phyloP scores from a whole-genome alignment of 2,888 invertebrate species.

The Spisula solida region DNA sequence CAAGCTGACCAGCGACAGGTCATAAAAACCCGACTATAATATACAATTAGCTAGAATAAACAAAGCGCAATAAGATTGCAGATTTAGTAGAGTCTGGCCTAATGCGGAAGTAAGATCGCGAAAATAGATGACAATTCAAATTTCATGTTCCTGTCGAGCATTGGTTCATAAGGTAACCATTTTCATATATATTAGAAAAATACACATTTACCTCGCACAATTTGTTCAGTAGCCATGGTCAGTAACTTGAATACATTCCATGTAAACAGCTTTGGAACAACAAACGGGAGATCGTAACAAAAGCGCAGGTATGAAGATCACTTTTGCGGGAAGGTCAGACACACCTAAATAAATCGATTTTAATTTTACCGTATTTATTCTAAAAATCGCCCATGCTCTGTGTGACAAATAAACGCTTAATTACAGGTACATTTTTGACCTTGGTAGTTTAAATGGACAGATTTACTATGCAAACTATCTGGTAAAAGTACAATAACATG shows the following conservation, averaged over 20 bases:
- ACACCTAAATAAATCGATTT: too few species aligned
- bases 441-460: too few species aligned
- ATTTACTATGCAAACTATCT: too few species aligned
- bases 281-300: background rate
- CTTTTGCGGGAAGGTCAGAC: background rate
- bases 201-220: background rate
- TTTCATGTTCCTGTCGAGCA: background rate
- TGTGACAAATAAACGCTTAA: too few species aligned
- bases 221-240: conserved; percentile 14
- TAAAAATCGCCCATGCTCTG: too few species aligned
- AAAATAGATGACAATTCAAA: background rate
- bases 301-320: background rate
- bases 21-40: too few species aligned
- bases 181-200: background rate
- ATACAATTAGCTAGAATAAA: too few species aligned
- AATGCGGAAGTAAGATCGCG: conserved; percentile 18
- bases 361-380: too few species aligned
- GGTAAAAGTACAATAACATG: too few species aligned
- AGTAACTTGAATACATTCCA: background rate
- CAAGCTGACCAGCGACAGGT: too few species aligned
- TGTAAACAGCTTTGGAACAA: background rate
- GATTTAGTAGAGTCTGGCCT: background rate
- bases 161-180: background rate
- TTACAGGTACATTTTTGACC: too few species aligned
- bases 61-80: background rate